Evolutionary conservation across 64 coral and sea anemone genomes (phyloP), one percentile per base, ranked within the genome.

Genomic region (Porites lutea): DNA sequence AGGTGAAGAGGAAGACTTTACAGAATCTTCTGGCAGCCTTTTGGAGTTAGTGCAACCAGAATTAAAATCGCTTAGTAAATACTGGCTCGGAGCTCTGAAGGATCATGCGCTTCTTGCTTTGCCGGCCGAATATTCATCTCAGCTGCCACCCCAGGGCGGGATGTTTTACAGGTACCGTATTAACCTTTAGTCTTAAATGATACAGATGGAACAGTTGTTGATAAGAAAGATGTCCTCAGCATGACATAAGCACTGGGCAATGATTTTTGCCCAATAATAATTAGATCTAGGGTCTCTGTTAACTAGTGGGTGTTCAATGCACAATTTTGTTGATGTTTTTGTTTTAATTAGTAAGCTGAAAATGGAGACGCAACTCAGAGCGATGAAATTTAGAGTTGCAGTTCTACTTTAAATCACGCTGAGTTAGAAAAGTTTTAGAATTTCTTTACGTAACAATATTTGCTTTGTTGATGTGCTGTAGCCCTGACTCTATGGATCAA

Each of bases 401-500:
- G 27, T 37, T 37, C 27, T 37, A 37, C 27, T 37, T 37, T 37
- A 37, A 37, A 37, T 37, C 27, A 37, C 27, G 59, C 59, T 62
- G 15, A 62, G 15, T 15, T 62, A 62, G 59, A 62, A 62, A 62
- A 62, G 59, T 62, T 62, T 15, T 11, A 62, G 59, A 62, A 62
- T 62, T 62, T 62, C 1, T 11, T 62, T 62, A 62, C 15, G 59
- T 8, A 15, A 15, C 10, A 62, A 37, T 37, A 37, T 37, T 37
- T 37, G 27, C 27, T 37, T 0, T 37, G 27, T 37, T 37, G 27
- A 37, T 37, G 27, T 37, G 27, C 27, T 37, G 27, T 68, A 98
- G 97, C 54, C 89, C 97, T 4, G 97, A 99, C n/a, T 95, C 97
- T 19, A 96, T 96, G 97, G 94, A 99, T 43, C 94, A 99, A 72